Conservation (phyloP, 2,113 vertebrate genomes). For the Bufo gargarizans region DNA sequence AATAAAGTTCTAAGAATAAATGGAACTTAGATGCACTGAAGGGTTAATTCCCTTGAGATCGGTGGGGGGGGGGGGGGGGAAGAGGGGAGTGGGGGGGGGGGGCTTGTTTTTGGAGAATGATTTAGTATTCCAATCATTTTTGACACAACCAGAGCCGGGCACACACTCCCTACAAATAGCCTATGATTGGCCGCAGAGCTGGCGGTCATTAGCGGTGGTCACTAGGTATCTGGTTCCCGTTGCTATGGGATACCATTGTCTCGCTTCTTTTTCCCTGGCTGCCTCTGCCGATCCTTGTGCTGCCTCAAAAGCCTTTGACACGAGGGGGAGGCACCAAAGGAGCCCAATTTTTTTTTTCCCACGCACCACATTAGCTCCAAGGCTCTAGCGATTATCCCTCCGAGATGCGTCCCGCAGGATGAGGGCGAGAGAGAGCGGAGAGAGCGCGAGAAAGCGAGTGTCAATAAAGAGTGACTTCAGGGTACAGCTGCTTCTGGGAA, state of each 20-base stretch:
- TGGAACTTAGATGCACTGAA: neutral
- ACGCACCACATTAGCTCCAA: constrained; percentile 46
- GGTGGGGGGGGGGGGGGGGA: neutral
- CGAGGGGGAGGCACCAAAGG: constrained; percentile 20
- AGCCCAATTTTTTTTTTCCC: constrained; percentile 42
- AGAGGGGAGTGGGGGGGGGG: too few relatives aligned
- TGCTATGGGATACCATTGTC: constrained; percentile 53
- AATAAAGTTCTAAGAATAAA: too few relatives aligned
- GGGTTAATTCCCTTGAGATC: constrained; percentile 1
- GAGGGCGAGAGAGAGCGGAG: constrained; percentile 9
- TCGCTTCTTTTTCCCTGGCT: constrained; percentile 9
- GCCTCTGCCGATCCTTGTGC: constrained; percentile 32
- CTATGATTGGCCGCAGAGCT: neutral
- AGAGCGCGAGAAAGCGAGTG: neutral
- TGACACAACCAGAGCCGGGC: neutral
- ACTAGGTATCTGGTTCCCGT: constrained; percentile 14
- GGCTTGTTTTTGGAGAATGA: constrained; percentile 22
- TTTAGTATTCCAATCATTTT: constrained; percentile 20
- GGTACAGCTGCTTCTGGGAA: neutral
- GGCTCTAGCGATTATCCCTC: constrained; percentile 41
- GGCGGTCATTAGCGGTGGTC: neutral
- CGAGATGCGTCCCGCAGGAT: neutral
- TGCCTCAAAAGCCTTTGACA: constrained; percentile 36
- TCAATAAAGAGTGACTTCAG: neutral
- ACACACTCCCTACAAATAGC: neutral